Base-by-base conservation (phyloP, 2,888 invertebrate species). In the Pilophorus perplexus region DNA sequence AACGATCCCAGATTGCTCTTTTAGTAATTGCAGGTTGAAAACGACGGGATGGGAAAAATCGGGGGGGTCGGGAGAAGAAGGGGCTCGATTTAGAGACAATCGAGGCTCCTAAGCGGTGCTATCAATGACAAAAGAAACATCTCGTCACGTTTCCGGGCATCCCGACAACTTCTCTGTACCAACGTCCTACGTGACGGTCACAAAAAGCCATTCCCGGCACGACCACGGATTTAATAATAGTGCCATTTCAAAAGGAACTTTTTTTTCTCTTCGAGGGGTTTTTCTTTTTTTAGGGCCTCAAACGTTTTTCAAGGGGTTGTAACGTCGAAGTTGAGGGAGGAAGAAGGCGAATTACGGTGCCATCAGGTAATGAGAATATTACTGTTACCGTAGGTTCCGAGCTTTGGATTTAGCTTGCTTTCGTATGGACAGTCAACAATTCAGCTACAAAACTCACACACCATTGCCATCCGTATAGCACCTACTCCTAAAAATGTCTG, bases 111-210 rank as follows among this genome's bases (percentile, higher is more conserved):
- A 64, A 64, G 52, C 64, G 64, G 64, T 64, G 64, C 64, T 64
- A 64, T 64, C 64, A 64, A 64, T 64, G 64, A 64, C 64, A 64
- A 64, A 64, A 52, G 62, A 62, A 62, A 62, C 62, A 33, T 37
- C 28, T 18, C 46, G 62, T 62, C 62, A 62, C 62, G 62, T 62
- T 62, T 62, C 18, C 46, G 33, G n/a, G n/a, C n/a, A n/a, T n/a
- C n/a, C n/a, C n/a, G n/a, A n/a, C n/a, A n/a, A n/a, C n/a, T 62
- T 48, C 46, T 62, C 52, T 28, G 33, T 25, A 18, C 6, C 44
- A 25, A 62, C 62, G 62, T 62, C 6, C 44, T 44, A 62, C 62
- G 62, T 62, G 62, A 62, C 48, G 48, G 62, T 22, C 59, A 28
- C 62, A 62, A 60, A 60, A 48, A 62, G 46, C 62, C 46, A 48